Base-by-base conservation (phyloP, 2,797 vertebrate genomes). In the Spea hammondii region DNA sequence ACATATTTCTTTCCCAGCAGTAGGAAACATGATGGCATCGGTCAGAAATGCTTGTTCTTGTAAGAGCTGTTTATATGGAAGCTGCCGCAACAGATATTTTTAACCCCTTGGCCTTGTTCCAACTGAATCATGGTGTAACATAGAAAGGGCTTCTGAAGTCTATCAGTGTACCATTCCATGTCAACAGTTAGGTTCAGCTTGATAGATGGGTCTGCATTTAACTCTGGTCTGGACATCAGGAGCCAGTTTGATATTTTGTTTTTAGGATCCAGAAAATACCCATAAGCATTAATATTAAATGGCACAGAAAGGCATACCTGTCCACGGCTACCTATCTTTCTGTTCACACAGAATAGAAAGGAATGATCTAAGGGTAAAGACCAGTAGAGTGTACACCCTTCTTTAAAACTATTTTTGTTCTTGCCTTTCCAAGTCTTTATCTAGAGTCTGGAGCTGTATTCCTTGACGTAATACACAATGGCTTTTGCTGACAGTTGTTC, bases 31-130 rank as follows among this genome's bases (percentile, higher is more conserved):
- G 70, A 76, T 83, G 53, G 13, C 78, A 81, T 82, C 51, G 12
- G 72, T 79, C 74, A 83, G 55, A 46, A 80, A 44, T 80, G 50
- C 83, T 51, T 76, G 44, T 77, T 80, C 47, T 3, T 54, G 45
- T 51, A 79, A 14, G 76, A 72, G 74, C 65, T 79, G 70, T 81
- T 85, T 86, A 70, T 64, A 47, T 82, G 17, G 74, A 70, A 66
- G 46, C 77, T 73, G 82, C 73, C 57, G 66, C 73, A 82, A 55
- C 48, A 77, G 54, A 57, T 9, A 73, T 53, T 67, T 65, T 69
- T 66, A 69, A 8, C 6, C 65, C 48, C 13, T 54, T 50, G 62
- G 6, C 64, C 5, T 62, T 8, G n/a, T 14, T 47, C 50, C 60
- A 46, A 55, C 13, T 54, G 32, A 62, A 62, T 62, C n/a, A 1